Evolutionary conservation across 2,888 invertebrate species (phyloP).

Genomic region (Spodoptera picta): DNA sequence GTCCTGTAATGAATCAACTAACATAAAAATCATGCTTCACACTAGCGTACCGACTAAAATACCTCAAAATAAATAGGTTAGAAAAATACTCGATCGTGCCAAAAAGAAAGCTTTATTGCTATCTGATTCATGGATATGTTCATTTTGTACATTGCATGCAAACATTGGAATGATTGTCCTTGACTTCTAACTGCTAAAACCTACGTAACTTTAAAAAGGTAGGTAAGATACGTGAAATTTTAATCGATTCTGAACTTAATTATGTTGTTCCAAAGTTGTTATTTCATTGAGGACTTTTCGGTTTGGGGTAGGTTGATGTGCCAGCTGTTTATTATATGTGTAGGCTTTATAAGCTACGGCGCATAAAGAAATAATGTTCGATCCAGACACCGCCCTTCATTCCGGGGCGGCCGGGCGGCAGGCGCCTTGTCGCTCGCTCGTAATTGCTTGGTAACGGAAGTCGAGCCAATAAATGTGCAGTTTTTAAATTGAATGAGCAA

Average conservation of each 20-base stretch:
- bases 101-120: constrained; percentile 25
- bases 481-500: constrained; percentile 11
- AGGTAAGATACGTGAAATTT: too few relatives aligned
- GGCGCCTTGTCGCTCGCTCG: constrained; percentile 13
- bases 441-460: constrained; percentile 45
- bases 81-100: constrained; percentile 21
- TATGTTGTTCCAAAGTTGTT: too few relatives aligned
- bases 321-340: background rate
- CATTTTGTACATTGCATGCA: constrained; percentile 13
- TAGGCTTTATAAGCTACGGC: constrained; percentile 7
- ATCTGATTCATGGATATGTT: constrained; percentile 12
- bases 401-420: constrained; percentile 19
- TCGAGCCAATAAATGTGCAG: constrained; percentile 20
- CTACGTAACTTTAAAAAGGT: too few relatives aligned
- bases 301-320: too few relatives aligned
- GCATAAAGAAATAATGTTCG: constrained; percentile 21
- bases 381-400: constrained; percentile 41
- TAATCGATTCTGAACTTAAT: too few relatives aligned
- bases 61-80: constrained; percentile 22
- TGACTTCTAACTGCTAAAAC: constrained; percentile 15
- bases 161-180: constrained; percentile 12
- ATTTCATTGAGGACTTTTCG: too few relatives aligned
- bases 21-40: too few relatives aligned
- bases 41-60: constrained; percentile 13
- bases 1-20: too few relatives aligned